Evolutionary conservation across 1,140 invertebrate species (phyloP), one percentile per base, ranked within the genome.

Genomic region (Drosophila trapezifrons): DNA sequence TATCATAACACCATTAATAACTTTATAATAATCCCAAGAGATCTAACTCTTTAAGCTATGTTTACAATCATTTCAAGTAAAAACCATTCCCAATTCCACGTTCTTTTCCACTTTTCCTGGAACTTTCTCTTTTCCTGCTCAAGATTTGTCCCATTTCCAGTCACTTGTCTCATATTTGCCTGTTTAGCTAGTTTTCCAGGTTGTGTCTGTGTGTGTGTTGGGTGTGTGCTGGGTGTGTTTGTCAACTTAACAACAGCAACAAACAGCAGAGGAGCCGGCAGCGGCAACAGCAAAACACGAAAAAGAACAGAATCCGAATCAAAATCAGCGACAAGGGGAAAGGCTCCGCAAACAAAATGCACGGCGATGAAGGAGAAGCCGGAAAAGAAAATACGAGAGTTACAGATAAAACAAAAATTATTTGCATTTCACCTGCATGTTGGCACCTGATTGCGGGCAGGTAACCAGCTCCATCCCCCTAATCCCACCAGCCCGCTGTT

Each of bases 401-500:
- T 70, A 76, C 70, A 72, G 78, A 76, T 78, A 86, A 87, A 89
- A 80, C 80, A 87, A 86, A 87, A 86, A 83, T 86, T 83, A 86
- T 86, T 86, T 87, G 83, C 83, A 86, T 86, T 86, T 86, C 76
- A 80, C 83, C 83, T 80, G 83, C 79, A 87, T 89, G 84, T 83
- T 87, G 83, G 75, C 83, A 85, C 82, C 83, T 85, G 82, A 85
- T 85, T 85, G 82, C 83, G 83, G 82, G 63, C 70, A 71, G 65
- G 69, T 54, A 40, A 20, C 12, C 56, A 40, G 12, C 22, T 15
- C 37, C 40, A 35, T 20, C n/a, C 35, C 27, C 35, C 38, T 37
- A 35, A 35, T 35, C 8, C 18, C 49, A 20, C 22, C 25, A 2
- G 12, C 46, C 20, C 17, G 27, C 32, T 52, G 49, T 4, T 7